Percentiles rank a stretch among this genome's conserved stretches.
phyloP scores from a whole-genome alignment of 2,888 invertebrate genomes.

The Epistrophe grossulariae region DNA sequence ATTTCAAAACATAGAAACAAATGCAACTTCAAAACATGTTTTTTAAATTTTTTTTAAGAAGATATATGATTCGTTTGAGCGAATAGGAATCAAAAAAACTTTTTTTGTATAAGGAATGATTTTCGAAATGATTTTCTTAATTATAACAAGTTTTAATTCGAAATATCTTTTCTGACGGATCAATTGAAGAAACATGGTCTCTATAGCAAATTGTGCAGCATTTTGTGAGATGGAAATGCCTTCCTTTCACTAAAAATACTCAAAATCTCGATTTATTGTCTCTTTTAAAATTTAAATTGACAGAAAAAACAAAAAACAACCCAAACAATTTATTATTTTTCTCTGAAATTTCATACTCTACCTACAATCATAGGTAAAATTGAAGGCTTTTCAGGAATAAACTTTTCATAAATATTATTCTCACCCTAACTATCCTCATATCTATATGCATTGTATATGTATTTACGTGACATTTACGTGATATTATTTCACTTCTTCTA shows the following conservation, averaged over 20 bases:
- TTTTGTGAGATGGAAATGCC: background rate
- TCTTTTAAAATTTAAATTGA: background rate
- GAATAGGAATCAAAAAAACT: too few relatives aligned
- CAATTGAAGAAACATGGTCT: too few relatives aligned
- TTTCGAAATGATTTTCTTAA: too few relatives aligned
- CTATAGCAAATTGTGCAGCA: background rate
- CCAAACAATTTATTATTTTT: background rate
- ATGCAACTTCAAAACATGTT: too few relatives aligned
- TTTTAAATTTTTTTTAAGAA: too few relatives aligned
- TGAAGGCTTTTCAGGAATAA: background rate
- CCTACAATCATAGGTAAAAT: background rate
- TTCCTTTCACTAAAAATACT: background rate
- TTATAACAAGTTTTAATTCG: too few relatives aligned
- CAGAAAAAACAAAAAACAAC: background rate
- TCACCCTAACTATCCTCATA: background rate
- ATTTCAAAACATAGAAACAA: too few relatives aligned
- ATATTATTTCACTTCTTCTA: slow-evolving; percentile 69
- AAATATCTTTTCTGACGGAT: too few relatives aligned
- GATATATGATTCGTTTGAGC: too few relatives aligned
- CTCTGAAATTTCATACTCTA: background rate
- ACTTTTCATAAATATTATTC: slow-evolving; percentile 12
- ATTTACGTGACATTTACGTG: slow-evolving; percentile 37
- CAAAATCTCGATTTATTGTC: background rate
- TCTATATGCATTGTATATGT: background rate
- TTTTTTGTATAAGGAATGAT: too few relatives aligned